Base-by-base conservation (phyloP, 2,797 vertebrate genomes). In the Phataginus tetradactyla region DNA sequence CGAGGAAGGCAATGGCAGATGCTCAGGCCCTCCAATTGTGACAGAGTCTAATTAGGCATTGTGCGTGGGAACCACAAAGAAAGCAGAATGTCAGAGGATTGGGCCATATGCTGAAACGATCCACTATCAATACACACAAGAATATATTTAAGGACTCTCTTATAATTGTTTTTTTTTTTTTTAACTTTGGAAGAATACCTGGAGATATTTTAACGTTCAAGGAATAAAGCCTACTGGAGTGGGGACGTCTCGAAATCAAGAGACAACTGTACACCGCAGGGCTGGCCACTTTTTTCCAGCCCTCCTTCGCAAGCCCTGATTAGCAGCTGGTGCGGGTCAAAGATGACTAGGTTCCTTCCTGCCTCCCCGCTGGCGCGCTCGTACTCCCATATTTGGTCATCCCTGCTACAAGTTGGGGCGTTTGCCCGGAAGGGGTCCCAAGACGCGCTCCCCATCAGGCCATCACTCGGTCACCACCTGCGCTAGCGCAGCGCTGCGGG, bases 311-410 rank as follows among this genome's bases (percentile, higher is more conserved):
- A 29, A 1, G 34, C 63, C 0, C 7, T 7, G 45, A 23, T 55
- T 0, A 25, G 88, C 83, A 78, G 95, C 90, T 1, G 79, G 57
- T 23, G n/a, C 32, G 1, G 91, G 84, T 86, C 86, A 32, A 3
- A 79, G 55, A 49, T 15, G 78, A 66, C 90, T 13, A 29, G 69
- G 79, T 45, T 68, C 80, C 93, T 88, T 92, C 88, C 87, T 80
- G 85, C 45, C 45, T 1, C 57, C 59, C 49, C 39, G 39, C 66
- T 0, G 34, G 53, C 57, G 74, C 63, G 49, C 81, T 49, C 89
- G 21, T 63, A 23, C 89, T 93, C 96, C 92, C 92, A 59, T 96
- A 95, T 97, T 77, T 94, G 95, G 96, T 93, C 71, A 92, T 63
- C 25, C 17, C 27, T 18, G 59, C 66, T 37, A 37, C 71, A 84